Conservation (phyloP, 2,797 vertebrate species). For the Liasis olivaceus region DNA sequence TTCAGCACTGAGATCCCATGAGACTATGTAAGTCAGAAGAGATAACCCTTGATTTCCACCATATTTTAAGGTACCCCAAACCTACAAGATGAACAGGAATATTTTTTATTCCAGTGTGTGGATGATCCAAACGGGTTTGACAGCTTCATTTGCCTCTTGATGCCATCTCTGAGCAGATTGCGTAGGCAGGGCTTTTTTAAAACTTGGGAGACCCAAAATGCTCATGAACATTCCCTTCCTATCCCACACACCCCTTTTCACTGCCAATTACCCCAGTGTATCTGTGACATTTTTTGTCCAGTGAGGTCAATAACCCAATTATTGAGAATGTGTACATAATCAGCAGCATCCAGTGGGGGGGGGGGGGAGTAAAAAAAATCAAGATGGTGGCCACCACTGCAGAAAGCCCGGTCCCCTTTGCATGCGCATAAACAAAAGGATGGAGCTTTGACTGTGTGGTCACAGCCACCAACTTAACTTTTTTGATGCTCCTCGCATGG, state of each 20-base stretch:
- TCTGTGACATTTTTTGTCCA: neutral
- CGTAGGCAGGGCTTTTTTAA: neutral
- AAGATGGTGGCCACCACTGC: neutral
- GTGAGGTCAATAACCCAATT: neutral
- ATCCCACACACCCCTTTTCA: neutral
- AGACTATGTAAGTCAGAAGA: neutral
- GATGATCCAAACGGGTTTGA: neutral
- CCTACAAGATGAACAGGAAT: neutral
- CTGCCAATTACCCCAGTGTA: neutral
- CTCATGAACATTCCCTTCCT: neutral
- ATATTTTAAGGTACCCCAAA: neutral
- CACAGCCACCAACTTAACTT: neutral
- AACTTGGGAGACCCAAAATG: neutral
- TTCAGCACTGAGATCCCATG: neutral
- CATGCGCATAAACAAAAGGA: neutral
- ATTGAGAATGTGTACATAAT: neutral
- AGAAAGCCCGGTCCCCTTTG: neutral
- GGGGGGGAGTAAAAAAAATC: neutral
- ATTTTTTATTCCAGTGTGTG: neutral
- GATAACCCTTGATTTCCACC: neutral
- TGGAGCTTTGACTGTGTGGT: neutral
- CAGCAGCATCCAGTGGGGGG: neutral
- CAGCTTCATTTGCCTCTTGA: neutral
- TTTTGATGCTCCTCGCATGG: neutral
- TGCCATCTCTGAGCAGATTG: neutral